Conservation (phyloP, 2,888 invertebrate species). For the Heliconius charithonia region DNA sequence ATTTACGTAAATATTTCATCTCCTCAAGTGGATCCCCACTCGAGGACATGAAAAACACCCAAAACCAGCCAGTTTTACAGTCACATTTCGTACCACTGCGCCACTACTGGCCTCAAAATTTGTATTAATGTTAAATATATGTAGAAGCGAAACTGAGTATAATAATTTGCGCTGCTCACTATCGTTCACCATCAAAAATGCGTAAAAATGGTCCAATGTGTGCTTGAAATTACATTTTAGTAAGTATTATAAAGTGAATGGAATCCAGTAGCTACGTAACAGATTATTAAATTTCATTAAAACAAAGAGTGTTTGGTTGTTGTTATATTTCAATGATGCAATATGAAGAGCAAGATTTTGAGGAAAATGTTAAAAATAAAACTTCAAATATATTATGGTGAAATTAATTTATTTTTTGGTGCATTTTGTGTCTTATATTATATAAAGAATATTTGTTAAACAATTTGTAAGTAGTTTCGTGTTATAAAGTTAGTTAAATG, state of each 20-base stretch:
- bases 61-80: too few relatives aligned
- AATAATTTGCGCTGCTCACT: slow-evolving; percentile 3
- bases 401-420: not conserved
- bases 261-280: not conserved
- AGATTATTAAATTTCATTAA: not conserved
- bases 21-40: too few relatives aligned
- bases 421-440: not conserved
- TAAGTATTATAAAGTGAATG: slow-evolving; percentile 3
- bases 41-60: too few relatives aligned
- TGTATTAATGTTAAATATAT: not conserved
- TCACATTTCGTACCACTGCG: too few relatives aligned
- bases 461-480: too few relatives aligned
- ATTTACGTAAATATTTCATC: too few relatives aligned
- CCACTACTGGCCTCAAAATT: too few relatives aligned
- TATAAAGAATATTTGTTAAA: not conserved
- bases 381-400: not conserved
- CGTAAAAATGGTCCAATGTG: not conserved
- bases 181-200: not conserved
- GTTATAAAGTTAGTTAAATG: too few relatives aligned
- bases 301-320: not conserved
- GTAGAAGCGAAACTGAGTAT: slow-evolving; percentile 20
- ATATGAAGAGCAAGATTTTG: not conserved
- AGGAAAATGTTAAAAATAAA: not conserved
- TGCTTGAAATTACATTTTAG: slow-evolving; percentile 1
- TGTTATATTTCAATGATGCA: not conserved